A percentile compares a stretch with the other conserved stretches of the same genome.
These are phyloP conservation scores for Tokudaia tokunoshimensis DNA, from an alignment of 2,797 vertebrate species.

Conservation along the genomic window DNA sequence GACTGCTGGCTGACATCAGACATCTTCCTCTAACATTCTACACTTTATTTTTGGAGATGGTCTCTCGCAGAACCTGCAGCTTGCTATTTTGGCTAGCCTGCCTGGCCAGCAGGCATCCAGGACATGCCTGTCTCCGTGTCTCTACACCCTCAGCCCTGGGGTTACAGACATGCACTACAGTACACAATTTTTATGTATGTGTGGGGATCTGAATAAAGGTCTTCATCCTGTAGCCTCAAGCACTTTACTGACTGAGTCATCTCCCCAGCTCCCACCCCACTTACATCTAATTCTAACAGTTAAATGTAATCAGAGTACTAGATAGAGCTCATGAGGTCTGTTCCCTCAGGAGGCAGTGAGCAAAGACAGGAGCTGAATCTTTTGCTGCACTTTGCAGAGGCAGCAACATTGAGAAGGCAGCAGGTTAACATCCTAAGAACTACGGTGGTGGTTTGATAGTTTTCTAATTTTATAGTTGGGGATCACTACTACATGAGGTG, in stretches of 20 bases:
- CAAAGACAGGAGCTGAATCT: background rate
- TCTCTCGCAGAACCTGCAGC: background rate
- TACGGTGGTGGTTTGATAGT: background rate
- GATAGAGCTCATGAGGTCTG: background rate
- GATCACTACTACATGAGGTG: background rate
- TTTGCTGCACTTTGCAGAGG: background rate
- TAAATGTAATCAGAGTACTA: background rate
- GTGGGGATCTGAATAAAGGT: background rate
- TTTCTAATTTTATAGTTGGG: background rate
- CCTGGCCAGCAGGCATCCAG: background rate
- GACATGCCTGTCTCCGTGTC: background rate
- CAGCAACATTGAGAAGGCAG: background rate
- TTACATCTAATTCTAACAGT: background rate
- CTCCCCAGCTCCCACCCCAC: no score
- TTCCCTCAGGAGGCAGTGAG: background rate
- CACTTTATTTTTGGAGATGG: no score
- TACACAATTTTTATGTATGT: background rate
- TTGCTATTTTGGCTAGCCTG: background rate
- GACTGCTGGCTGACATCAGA: no score
- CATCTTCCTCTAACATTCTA: background rate
- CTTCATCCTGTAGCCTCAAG: background rate
- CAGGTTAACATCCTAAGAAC: no score
- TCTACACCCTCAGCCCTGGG: background rate
- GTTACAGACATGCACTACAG: background rate
- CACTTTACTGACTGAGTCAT: no score